Base-by-base conservation (phyloP, 2,888 invertebrate genomes). In the Zaprionus obscuricornis region DNA sequence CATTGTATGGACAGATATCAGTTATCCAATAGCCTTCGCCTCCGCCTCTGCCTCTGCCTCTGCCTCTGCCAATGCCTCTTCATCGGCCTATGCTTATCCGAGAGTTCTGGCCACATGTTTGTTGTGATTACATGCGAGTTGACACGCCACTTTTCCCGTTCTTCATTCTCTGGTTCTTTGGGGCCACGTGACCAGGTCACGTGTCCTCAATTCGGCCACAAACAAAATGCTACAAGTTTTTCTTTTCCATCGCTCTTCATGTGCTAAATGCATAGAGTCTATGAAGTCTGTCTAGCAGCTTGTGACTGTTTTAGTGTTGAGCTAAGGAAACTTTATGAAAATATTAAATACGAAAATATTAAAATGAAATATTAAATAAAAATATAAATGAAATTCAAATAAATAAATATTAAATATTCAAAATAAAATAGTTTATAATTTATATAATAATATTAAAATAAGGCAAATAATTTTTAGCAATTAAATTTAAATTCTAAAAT, bases 141-240 rank as follows among this genome's bases (percentile, higher is more conserved):
- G 82, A 83, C 78, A 76, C 74, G 72, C 26, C 43, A 16, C 31
- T 58, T 34, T 24, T 42, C 20, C 22, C 26, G 45, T 20, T 7
- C 29, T 13, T 45, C 36, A n/a, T 33, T 40, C 17, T 16, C 37
- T 14, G 39, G 51, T 26, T 31, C 36, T 34, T 51, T 42, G 47
- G 57, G 10, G 84, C 67, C 84, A 87, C 86, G 87, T 83, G 88
- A 81, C 81, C 73, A 43, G 77, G 86, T 73, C 88, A 88, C 88
- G 88, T 88, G 88, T 73, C 85, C 64, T 56, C 70, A 77, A 79
- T 81, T 77, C 77, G 67, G 70, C 75, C 66, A 67, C 67, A 72
- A 70, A 65, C 65, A 68, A 71, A 71, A 59, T 45, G 73, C 65
- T 72, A 71, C 71, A 71, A 71, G 68, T 71, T 67, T 40, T 39